Base-by-base conservation (phyloP, 2,113 vertebrate species). In the Scortum barcoo region DNA sequence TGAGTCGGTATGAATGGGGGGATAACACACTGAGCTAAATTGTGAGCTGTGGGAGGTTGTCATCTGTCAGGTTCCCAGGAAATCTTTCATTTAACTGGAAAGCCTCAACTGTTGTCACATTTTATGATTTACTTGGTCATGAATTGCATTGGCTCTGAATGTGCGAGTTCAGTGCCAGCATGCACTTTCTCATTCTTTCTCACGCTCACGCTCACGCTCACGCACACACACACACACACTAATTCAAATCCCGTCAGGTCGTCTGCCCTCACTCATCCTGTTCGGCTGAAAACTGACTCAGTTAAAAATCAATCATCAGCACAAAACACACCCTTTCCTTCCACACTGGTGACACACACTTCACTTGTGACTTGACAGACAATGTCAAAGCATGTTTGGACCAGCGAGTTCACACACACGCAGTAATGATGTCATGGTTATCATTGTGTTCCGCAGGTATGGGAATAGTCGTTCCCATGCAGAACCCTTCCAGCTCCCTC, bases 301-400 rank as follows among this genome's bases (percentile, higher is more conserved):
- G 70, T 36, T 68, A 14, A 78, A 81, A 90, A 67, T 76, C 77
- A 61, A 66, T 84, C 78, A 81, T 86, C 76, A 87, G 78, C 84
- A 67, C 48, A 73, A 90, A 74, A 87, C 66, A 46, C 62, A 58
- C 38, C 24, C 46, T 61, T 16, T 46, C 5, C 30, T 28, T 16
- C 69, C 56, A 48, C 22, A 10, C 40, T 10, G 50, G 19, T 78
- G 68, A 73, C 36, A 60, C 68, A 74, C 16, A 22, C 33, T 38
- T 6, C 24, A 26, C 62, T 26, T 30, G 46, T 33, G 36, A 76
- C 75, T n/a, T n/a, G n/a, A 67, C 65, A 76, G 20, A 26, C 56
- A 76, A 71, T 8, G 24, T 36, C 8, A 20, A 22, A 51, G 67
- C 69, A 24, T 56, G 73, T 77, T 71, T 65, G 50, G 19, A 83